A percentile compares a stretch with the other conserved stretches of the same genome.
These are phyloP conservation scores for Thaumatotibia leucotreta DNA, from an alignment of 1,140 invertebrate species.

Conservation along the genomic window DNA sequence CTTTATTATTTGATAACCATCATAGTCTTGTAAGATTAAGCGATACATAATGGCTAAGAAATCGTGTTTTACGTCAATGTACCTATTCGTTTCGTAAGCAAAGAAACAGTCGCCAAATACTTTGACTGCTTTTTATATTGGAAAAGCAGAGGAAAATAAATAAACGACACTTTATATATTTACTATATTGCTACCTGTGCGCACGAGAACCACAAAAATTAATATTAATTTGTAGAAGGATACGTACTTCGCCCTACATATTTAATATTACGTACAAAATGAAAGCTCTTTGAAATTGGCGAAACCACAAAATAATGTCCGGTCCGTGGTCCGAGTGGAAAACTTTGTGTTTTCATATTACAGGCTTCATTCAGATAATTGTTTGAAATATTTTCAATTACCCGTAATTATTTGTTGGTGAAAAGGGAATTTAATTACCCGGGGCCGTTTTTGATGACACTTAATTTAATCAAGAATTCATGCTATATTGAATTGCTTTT, in stretches of 20 bases:
- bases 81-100: too few species aligned
- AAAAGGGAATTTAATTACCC: background rate
- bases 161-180: too few species aligned
- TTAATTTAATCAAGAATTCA: background rate
- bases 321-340: background rate
- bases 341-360: background rate
- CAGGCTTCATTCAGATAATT: conserved; percentile 1
- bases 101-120: too few species aligned
- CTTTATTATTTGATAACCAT: too few species aligned
- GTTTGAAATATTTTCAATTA: conserved; percentile 12
- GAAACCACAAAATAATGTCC: conserved; percentile 5
- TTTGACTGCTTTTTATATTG: too few species aligned
- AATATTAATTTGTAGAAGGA: background rate
- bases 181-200: too few species aligned
- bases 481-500: background rate
- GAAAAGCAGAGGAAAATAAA: too few species aligned
- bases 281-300: background rate
- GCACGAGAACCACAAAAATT: too few species aligned
- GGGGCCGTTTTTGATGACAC: background rate
- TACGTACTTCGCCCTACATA: background rate
- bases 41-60: too few species aligned
- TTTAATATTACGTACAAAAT: conserved; percentile 10
- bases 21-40: too few species aligned
- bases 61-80: too few species aligned
- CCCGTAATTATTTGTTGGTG: background rate